Base-by-base conservation (phyloP, 2,888 invertebrate species). In the Polymixis lichenea region DNA sequence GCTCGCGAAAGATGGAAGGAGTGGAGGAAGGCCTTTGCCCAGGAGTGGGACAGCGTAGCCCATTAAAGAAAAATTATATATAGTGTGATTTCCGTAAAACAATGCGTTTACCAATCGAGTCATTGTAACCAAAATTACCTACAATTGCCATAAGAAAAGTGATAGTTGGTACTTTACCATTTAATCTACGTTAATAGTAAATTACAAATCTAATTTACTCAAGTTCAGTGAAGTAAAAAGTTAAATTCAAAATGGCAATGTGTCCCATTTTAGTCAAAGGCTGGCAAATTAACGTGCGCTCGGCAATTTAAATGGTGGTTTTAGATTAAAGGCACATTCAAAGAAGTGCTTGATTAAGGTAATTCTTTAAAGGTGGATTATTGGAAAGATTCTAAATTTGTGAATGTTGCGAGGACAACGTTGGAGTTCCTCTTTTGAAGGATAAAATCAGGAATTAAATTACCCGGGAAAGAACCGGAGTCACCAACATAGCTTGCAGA, bases 241-340 rank as follows among this genome's bases (percentile, higher is more conserved):
- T 58, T 74, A 43, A 56, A 60, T 69, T 51, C 38, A 19, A 68
- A 58, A 32, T 43, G 22, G 7, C 88, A 61, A 69, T 88, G 83
- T 88, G 89, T 88, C 79, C 32, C 72, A 58, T 51, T 77, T 72
- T 77, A 85, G 80, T 86, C 84, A 80, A 83, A 88, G 82, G 82
- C 82, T 80, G 70, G 83, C 84, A 87, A 89, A 89, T 89, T 87
- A 88, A 85, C 85, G 86, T 85, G 80, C 79, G 78, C 83, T 78
- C 69, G 75, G 75, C 82, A 87, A 86, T 87, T 88, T 88, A 82
- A 83, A 85, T 72, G 67, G 79, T 69, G 80, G 85, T 86, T 88
- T 82, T 77, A 82, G 87, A 89, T 88, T 88, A 87, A 86, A 89
- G 84, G 86, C 68, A 67, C 85, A 77, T 77, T 61, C 64, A 82